These are phyloP conservation scores for Oplegnathus fasciatus DNA, from an alignment of 2,113 vertebrate species.

Conservation along the genomic window DNA sequence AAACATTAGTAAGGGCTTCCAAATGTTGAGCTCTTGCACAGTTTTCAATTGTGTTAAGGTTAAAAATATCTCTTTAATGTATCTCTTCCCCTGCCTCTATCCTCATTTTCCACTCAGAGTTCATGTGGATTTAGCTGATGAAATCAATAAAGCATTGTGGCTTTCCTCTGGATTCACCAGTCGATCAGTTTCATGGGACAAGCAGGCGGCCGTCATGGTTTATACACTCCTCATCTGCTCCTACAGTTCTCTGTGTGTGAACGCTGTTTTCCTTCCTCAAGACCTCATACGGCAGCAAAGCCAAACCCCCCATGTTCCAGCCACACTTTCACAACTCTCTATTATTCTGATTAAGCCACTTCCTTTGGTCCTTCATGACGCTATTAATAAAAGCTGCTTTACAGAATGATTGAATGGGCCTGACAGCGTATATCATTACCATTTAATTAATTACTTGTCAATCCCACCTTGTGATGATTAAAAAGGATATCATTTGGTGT, in stretches of 20 bases:
- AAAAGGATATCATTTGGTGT: constrained; percentile 72
- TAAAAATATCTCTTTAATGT: constrained; percentile 10
- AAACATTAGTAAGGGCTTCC: not conserved
- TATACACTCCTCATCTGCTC: constrained; percentile 44
- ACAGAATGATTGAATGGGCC: constrained; percentile 56
- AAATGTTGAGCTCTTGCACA: not conserved
- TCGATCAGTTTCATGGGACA: constrained; percentile 21
- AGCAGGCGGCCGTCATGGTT: constrained; percentile 41
- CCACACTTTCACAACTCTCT: constrained; percentile 35
- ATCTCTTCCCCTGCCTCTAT: not conserved
- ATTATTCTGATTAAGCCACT: constrained; percentile 64
- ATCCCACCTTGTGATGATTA: constrained; percentile 77
- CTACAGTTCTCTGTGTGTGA: constrained; percentile 31
- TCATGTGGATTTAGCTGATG: constrained; percentile 47
- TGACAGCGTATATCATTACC: constrained; percentile 67
- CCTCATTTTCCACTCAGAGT: constrained; percentile 12
- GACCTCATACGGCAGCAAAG: constrained; percentile 29
- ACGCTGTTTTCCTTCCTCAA: constrained; percentile 14
- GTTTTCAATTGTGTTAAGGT: not conserved
- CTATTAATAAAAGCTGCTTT: constrained; percentile 64
- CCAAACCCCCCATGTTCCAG: constrained; percentile 7
- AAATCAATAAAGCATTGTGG: constrained; percentile 52
- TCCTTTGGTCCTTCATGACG: constrained; percentile 58
- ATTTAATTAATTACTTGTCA: constrained; percentile 79
- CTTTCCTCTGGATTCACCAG: constrained; percentile 41